Percentiles rank a stretch among this genome's conserved stretches.
Evolutionary conservation across 2,797 vertebrate species (phyloP).

Genomic region (Siniperca obscura): DNA sequence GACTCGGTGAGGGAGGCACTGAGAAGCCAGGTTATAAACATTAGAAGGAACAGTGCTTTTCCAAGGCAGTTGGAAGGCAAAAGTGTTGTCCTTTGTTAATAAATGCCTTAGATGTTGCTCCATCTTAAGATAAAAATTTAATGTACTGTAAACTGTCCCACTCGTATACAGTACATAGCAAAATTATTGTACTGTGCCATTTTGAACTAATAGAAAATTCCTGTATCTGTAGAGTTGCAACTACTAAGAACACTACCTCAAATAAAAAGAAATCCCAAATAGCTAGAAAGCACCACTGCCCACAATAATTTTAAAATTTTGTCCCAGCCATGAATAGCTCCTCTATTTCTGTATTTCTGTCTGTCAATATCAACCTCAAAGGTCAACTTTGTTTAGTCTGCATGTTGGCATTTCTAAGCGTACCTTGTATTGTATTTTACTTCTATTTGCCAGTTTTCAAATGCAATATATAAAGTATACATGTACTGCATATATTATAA

Average conservation of each 20-base stretch:
- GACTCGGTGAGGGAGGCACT: not conserved
- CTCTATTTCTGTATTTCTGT: not conserved
- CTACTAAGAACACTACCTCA: not conserved
- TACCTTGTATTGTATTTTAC: not conserved
- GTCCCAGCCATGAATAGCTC: not conserved
- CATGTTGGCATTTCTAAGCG: not conserved
- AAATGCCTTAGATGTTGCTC: constrained; percentile 17
- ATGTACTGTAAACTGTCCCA: not conserved
- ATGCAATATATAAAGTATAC: not conserved
- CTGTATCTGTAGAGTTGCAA: not conserved
- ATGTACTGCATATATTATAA: too few relatives aligned
- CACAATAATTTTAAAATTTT: too few relatives aligned
- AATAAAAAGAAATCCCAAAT: not conserved
- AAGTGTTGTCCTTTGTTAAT: not conserved
- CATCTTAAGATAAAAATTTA: not conserved
- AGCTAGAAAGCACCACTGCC: not conserved
- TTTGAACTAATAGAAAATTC: not conserved
- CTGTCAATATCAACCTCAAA: not conserved
- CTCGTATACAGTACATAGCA: too few relatives aligned
- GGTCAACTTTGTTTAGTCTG: not conserved
- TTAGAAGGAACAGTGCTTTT: not conserved
- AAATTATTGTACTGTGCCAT: not conserved
- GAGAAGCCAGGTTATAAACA: constrained; percentile 13
- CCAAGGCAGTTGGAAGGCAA: not conserved
- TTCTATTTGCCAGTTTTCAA: not conserved